Evolutionary conservation across 92 coral and sea anemone genomes (phyloP).

Genomic region (Siderastrea siderea): DNA sequence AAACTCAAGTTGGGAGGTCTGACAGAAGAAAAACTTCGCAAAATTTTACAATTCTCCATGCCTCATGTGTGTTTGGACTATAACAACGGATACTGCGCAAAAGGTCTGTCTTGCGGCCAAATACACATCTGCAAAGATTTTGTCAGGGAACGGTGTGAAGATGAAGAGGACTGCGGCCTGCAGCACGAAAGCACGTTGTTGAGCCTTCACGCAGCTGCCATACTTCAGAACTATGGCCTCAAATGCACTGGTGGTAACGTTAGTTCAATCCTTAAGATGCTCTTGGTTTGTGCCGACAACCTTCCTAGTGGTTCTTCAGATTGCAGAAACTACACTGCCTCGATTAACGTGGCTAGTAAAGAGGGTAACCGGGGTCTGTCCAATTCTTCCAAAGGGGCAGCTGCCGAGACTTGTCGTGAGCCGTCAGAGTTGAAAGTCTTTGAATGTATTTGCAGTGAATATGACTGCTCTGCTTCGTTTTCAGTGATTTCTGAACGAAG

Average conservation of each 20-base stretch:
- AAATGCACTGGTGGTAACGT: slow-evolving; percentile 30
- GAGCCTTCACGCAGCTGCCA: slow-evolving; percentile 25
- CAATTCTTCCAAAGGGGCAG: background rate
- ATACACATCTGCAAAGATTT: slow-evolving; percentile 73
- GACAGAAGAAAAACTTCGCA: slow-evolving; percentile 54
- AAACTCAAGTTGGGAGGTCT: slow-evolving; percentile 52
- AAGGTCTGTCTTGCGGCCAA: slow-evolving; percentile 22
- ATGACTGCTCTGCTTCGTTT: slow-evolving; percentile 44
- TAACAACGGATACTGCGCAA: slow-evolving; percentile 40
- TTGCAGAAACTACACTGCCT: too few relatives aligned
- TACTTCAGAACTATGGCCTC: slow-evolving; percentile 52
- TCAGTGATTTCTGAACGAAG: slow-evolving; percentile 46
- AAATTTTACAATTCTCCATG: slow-evolving; percentile 50
- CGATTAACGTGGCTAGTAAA: background rate
- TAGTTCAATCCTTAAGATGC: slow-evolving; percentile 37
- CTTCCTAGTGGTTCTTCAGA: background rate
- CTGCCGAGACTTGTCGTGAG: background rate
- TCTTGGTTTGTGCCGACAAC: slow-evolving; percentile 56
- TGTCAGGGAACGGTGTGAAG: slow-evolving; percentile 41
- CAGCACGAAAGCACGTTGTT: slow-evolving; percentile 62
- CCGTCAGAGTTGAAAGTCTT: slow-evolving; percentile 59
- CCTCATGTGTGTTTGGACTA: slow-evolving; percentile 69
- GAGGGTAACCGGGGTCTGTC: background rate
- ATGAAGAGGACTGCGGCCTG: slow-evolving; percentile 36
- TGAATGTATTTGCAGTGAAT: slow-evolving; percentile 63